A percentile compares a stretch with the other conserved stretches of the same genome.
Conservation (phyloP, 2,113 vertebrate species). For the Trogon surrucura region DNA sequence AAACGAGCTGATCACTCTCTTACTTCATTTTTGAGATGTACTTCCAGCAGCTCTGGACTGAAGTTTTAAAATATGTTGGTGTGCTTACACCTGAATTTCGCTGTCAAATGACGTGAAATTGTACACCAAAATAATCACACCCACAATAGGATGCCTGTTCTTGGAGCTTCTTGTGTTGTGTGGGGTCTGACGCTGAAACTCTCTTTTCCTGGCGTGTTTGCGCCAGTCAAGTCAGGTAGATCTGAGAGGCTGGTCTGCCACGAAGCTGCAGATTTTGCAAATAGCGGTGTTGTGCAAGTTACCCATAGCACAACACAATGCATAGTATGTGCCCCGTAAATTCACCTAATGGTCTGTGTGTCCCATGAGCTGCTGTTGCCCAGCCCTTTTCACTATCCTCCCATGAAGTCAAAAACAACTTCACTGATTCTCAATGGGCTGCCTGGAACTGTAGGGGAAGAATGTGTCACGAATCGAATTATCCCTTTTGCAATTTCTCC, state of each 20-base stretch:
- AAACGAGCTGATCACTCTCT: neutral
- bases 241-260: neutral
- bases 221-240: neutral
- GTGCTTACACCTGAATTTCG: neutral
- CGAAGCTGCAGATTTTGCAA: neutral
- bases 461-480: neutral
- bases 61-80: neutral
- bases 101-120: neutral
- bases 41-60: neutral
- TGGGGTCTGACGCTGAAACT: neutral
- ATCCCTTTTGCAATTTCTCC: neutral
- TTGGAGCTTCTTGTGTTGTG: neutral
- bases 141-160: fast-evolving
- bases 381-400: neutral
- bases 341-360: neutral
- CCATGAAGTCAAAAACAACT: neutral
- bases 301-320: neutral
- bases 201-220: neutral
- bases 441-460: neutral
- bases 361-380: neutral
- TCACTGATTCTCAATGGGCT: neutral
- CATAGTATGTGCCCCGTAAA: fast-evolving
- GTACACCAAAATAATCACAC: neutral
- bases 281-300: neutral
- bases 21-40: constrained; percentile 16